These are phyloP conservation scores for Drosophila subquinaria DNA, from an alignment of 2,888 invertebrate species.

Conservation along the genomic window DNA sequence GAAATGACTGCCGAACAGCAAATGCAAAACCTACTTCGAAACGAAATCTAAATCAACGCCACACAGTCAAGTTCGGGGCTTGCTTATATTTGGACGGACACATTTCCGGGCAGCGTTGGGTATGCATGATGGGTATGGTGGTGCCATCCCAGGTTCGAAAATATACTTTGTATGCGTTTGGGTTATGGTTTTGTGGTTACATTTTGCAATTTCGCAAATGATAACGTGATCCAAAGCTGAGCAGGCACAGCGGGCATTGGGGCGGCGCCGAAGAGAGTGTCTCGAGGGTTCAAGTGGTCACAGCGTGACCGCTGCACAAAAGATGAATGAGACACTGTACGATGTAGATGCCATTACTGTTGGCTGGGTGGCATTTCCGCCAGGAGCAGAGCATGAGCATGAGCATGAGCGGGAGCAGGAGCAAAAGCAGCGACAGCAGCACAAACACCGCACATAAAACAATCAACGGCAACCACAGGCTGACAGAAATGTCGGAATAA, in stretches of 20 bases:
- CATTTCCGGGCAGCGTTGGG: slow-evolving; percentile 66
- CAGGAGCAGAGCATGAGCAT: slow-evolving; percentile 7
- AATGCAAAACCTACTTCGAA: slow-evolving; percentile 62
- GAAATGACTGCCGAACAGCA: slow-evolving; percentile 23
- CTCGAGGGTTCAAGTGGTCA: slow-evolving; percentile 70
- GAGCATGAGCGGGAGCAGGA: slow-evolving; percentile 10
- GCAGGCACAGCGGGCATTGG: slow-evolving; percentile 6
- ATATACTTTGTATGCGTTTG: slow-evolving; percentile 74
- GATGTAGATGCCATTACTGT: slow-evolving; percentile 50
- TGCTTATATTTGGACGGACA: slow-evolving; percentile 47
- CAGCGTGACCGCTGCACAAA: slow-evolving; percentile 66
- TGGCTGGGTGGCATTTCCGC: slow-evolving; percentile 22
- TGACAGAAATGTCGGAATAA: slow-evolving; percentile 72
- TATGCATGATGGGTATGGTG: slow-evolving; percentile 55
- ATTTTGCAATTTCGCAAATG: slow-evolving; percentile 81
- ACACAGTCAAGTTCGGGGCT: slow-evolving; percentile 28
- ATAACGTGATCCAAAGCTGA: slow-evolving; percentile 70
- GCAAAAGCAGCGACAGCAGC: slow-evolving; percentile 15
- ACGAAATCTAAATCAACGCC: slow-evolving; percentile 73
- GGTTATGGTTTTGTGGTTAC: slow-evolving; percentile 81
- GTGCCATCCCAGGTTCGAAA: slow-evolving; percentile 51
- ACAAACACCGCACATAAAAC: slow-evolving; percentile 81
- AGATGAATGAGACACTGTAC: slow-evolving; percentile 73
- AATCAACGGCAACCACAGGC: slow-evolving; percentile 81
- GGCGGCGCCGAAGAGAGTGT: not conserved